These are phyloP conservation scores for Hemitrygon akajei DNA, from an alignment of 2,797 vertebrate species.

Conservation along the genomic window DNA sequence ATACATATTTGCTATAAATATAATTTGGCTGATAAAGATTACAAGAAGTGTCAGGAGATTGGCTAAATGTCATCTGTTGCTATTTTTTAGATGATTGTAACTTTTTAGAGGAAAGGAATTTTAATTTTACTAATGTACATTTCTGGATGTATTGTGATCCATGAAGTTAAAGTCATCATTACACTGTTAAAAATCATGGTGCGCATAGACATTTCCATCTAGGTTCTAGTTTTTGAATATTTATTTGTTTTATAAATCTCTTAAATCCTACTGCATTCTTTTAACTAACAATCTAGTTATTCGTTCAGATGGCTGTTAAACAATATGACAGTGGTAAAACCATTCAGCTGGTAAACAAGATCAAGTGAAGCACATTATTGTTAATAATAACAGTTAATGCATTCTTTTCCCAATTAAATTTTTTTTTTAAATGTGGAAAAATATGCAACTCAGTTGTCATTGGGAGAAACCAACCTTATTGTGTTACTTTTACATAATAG, in stretches of 20 bases:
- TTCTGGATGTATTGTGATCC: neutral
- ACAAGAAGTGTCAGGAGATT: conserved; percentile 53
- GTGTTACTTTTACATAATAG: neutral
- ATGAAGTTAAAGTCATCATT: neutral
- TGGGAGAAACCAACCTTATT: neutral
- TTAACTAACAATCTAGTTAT: neutral
- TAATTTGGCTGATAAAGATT: conserved; percentile 55
- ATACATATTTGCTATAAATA: conserved; percentile 63
- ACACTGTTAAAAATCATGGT: neutral
- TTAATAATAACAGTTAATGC: neutral
- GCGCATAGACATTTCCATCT: neutral
- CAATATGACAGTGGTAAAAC: neutral
- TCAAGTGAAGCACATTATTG: neutral
- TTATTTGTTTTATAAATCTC: neutral
- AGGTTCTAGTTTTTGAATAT: neutral
- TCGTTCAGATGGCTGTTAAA: neutral
- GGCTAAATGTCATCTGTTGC: conserved; percentile 44
- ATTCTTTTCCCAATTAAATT: neutral
- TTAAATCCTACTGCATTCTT: neutral
- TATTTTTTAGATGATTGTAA: conserved; percentile 49
- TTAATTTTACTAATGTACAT: conserved; percentile 25
- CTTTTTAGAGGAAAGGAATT: conserved; percentile 56
- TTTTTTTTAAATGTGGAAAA: neutral
- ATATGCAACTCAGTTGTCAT: neutral
- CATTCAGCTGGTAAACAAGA: neutral